Conservation (phyloP, 2,113 vertebrate genomes). For the Cyanoderma ruficeps region DNA sequence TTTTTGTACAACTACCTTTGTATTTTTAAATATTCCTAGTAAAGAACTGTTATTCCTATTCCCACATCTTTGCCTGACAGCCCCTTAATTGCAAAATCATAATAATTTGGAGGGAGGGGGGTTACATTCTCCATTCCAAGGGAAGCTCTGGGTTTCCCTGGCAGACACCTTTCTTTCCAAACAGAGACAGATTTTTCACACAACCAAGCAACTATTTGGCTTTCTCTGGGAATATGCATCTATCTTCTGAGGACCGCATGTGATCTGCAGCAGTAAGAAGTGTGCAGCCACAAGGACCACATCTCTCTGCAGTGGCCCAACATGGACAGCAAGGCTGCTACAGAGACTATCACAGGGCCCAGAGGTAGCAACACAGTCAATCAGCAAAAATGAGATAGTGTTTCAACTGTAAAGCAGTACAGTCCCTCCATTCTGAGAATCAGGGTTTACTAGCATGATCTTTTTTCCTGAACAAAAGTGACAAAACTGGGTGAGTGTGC, state of each 20-base stretch:
- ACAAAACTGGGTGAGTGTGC: background rate
- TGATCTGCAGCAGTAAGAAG: background rate
- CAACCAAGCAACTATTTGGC: background rate
- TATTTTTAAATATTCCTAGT: background rate
- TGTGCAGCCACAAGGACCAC: background rate
- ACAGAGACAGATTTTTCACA: background rate
- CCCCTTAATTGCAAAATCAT: background rate
- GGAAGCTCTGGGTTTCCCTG: background rate
- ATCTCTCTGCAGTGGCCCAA: background rate
- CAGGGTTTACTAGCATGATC: background rate
- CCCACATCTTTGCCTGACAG: background rate
- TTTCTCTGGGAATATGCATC: background rate
- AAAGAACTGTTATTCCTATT: background rate
- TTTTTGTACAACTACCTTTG: background rate
- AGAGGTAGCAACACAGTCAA: background rate
- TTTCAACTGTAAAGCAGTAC: background rate
- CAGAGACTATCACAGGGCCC: background rate
- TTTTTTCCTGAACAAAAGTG: background rate
- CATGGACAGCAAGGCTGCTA: accelerated
- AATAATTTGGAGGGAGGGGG: background rate
- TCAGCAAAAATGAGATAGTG: background rate
- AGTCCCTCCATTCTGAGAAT: accelerated
- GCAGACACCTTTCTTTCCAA: background rate
- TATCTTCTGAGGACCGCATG: background rate
- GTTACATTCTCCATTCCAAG: background rate